These are phyloP conservation scores for Anser cygnoides DNA, from an alignment of 2,113 vertebrate species.

Conservation along the genomic window DNA sequence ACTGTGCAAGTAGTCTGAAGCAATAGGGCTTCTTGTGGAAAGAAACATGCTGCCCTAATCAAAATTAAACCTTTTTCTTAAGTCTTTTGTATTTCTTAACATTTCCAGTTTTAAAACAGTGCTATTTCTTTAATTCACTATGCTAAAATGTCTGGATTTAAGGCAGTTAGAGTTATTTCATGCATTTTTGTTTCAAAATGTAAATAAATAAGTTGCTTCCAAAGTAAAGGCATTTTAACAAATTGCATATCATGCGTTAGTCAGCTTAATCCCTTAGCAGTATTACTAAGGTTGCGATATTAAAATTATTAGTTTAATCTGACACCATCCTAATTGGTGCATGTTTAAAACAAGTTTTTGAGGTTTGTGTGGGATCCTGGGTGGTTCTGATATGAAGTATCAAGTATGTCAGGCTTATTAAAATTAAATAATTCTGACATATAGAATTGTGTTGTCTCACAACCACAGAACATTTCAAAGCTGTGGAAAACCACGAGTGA, in stretches of 20 bases:
- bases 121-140: neutral
- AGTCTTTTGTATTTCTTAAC: neutral
- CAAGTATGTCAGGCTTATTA: neutral
- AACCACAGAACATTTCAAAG: neutral
- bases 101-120: neutral
- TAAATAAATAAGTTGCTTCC: neutral
- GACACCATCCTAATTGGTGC: neutral
- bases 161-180: neutral
- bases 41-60: neutral
- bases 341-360: neutral
- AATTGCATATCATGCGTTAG: neutral
- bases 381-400: neutral
- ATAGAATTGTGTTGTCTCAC: neutral
- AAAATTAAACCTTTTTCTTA: neutral
- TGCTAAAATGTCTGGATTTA: neutral
- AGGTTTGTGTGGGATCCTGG: neutral
- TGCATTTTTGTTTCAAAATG: neutral
- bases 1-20: neutral
- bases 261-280: neutral
- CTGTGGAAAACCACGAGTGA: neutral
- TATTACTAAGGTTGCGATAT: neutral
- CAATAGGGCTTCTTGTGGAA: neutral
- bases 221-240: neutral
- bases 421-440: neutral
- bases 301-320: neutral